Conservation (phyloP, 2,113 vertebrate species). For the Mystacornis crossleyi region DNA sequence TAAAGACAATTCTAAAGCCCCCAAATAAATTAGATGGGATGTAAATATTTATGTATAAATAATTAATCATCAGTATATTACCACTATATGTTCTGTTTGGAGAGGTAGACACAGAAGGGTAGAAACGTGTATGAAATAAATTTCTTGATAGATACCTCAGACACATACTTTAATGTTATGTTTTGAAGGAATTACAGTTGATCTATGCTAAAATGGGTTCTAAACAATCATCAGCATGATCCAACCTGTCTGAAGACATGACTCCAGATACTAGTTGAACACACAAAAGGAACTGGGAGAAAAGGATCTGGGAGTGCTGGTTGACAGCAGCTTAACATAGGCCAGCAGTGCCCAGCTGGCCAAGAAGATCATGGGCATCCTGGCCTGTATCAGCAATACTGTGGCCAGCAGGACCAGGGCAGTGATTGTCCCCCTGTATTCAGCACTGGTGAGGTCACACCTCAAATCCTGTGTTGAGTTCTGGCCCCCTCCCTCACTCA, state of each 20-base stretch:
- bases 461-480: not conserved
- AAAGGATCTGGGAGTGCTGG: not conserved
- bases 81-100: not conserved
- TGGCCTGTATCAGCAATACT: not conserved
- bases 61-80: not conserved
- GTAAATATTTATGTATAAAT: not conserved
- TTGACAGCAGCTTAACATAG: not conserved
- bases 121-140: not conserved
- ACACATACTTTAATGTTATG: not conserved
- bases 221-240: not conserved
- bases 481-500: not conserved
- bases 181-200: not conserved
- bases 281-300: not conserved
- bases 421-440: fast-evolving
- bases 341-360: not conserved
- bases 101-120: not conserved
- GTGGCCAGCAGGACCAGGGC: not conserved
- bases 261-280: not conserved
- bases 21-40: not conserved
- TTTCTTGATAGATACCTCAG: not conserved
- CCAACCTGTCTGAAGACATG: not conserved
- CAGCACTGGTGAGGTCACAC: not conserved
- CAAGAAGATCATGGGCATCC: not conserved
- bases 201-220: not conserved
- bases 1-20: not conserved